Conservation (phyloP, 1,140 invertebrate species). For the Diabrotica undecimpunctata region DNA sequence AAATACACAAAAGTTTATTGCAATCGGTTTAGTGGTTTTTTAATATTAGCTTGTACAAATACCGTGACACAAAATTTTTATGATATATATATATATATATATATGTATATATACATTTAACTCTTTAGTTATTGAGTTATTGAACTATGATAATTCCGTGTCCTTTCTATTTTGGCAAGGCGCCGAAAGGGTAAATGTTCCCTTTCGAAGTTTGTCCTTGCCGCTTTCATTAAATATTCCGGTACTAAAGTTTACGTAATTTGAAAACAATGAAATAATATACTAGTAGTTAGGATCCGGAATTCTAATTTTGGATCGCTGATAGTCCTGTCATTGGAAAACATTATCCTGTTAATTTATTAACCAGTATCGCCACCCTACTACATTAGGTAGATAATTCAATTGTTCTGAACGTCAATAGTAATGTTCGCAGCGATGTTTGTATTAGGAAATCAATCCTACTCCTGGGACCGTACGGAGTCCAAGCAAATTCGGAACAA, state of each 20-base stretch:
- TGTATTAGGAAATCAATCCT: not conserved
- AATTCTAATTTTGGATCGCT: not conserved
- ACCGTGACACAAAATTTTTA: too few species aligned
- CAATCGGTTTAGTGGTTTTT: too few species aligned
- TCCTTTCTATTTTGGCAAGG: too few species aligned
- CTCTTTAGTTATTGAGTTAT: too few species aligned
- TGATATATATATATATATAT: too few species aligned
- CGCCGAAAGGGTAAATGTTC: too few species aligned
- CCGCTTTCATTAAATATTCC: not conserved
- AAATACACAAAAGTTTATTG: too few species aligned
- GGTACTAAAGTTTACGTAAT: not conserved
- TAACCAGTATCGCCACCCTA: not conserved
- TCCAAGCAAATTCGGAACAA: constrained; percentile 2
- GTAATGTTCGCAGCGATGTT: not conserved
- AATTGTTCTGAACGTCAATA: constrained; percentile 2
- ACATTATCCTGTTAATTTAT: not conserved
- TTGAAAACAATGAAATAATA: not conserved
- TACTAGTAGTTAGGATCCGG: not conserved
- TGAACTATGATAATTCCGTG: too few species aligned
- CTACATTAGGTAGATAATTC: constrained; percentile 1
- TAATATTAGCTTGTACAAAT: too few species aligned
- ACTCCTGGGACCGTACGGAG: not conserved
- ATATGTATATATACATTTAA: too few species aligned
- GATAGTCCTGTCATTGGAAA: not conserved
- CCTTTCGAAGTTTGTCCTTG: too few species aligned